Percentiles rank a stretch among this genome's conserved stretches.
Evolutionary conservation across 1,140 invertebrate species (phyloP).

Genomic region (Drosophila ogumai): DNA sequence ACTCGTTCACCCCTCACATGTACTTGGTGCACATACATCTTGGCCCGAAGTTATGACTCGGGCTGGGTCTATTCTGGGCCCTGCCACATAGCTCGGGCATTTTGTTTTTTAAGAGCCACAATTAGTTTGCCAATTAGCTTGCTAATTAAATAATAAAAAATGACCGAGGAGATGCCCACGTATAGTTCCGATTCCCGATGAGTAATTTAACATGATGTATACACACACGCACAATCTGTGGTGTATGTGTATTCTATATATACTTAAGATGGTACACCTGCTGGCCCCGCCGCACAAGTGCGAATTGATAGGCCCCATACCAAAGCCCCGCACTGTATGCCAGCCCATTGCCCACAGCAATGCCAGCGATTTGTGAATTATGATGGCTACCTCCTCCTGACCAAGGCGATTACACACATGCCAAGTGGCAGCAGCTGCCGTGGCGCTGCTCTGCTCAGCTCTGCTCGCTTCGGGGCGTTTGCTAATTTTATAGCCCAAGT

Average conservation of each 20-base stretch:
- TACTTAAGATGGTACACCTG: conserved; percentile 67
- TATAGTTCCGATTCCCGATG: conserved; percentile 58
- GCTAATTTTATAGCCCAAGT: conserved; percentile 75
- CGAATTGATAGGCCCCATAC: conserved; percentile 72
- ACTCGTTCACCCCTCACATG: conserved; percentile 33
- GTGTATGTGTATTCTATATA: conserved; percentile 29
- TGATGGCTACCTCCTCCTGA: conserved; percentile 47
- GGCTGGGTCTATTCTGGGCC: conserved; percentile 40
- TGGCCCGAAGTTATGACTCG: conserved; percentile 22
- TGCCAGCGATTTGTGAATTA: conserved; percentile 60
- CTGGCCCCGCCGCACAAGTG: conserved; percentile 67
- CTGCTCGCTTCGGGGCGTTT: conserved; percentile 59
- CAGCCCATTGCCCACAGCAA: conserved; percentile 11
- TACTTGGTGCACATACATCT: conserved; percentile 5
- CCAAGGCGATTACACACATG: conserved; percentile 52
- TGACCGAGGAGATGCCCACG: conserved; percentile 45
- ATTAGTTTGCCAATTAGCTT: conserved; percentile 79
- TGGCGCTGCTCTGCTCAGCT: conserved; percentile 33
- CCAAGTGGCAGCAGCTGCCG: conserved; percentile 53
- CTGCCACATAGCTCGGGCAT: conserved; percentile 37
- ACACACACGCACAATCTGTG: conserved; percentile 15
- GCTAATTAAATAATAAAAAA: conserved; percentile 83
- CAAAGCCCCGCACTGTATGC: conserved; percentile 1
- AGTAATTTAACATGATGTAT: conserved; percentile 63
- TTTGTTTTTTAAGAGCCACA: conserved; percentile 46